Conservation (phyloP, 2,888 invertebrate genomes). For the Hypolimnas misippus region DNA sequence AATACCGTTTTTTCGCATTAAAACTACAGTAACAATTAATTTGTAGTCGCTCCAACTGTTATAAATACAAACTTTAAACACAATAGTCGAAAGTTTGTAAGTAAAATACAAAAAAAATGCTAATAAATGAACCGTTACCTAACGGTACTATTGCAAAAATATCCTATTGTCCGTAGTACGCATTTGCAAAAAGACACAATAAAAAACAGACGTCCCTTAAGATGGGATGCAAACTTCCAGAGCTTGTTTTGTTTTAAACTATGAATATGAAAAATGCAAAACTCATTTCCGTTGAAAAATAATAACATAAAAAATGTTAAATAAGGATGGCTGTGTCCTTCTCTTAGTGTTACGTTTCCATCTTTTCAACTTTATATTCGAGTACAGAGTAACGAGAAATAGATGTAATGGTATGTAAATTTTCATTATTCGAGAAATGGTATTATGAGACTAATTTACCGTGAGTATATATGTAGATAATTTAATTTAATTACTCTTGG, state of each 20-base stretch:
- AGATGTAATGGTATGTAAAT: not conserved
- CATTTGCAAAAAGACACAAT: conserved; percentile 31
- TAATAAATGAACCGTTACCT: conserved; percentile 28
- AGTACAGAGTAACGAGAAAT: conserved; percentile 54
- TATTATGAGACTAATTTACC: not conserved
- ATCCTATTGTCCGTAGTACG: conserved; percentile 16
- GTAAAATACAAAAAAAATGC: conserved; percentile 18
- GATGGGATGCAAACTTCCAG: conserved; percentile 35
- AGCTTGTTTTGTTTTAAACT: conserved; percentile 51
- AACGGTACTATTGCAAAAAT: conserved; percentile 31
- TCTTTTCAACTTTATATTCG: conserved; percentile 68
- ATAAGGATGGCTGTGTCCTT: conserved; percentile 68
- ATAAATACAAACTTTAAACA: conserved; percentile 23
- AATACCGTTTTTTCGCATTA: conserved; percentile 14
- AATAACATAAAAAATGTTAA: conserved; percentile 75
- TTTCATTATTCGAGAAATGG: not conserved
- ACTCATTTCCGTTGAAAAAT: conserved; percentile 67
- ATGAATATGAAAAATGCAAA: conserved; percentile 61
- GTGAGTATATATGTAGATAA: no score
- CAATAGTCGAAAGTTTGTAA: conserved; percentile 27
- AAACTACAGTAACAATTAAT: conserved; percentile 5
- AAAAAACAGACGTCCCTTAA: conserved; percentile 27
- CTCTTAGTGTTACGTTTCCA: conserved; percentile 66
- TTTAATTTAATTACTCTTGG: no score
- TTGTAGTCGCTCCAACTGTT: conserved; percentile 17